Base-by-base conservation (phyloP, 2,797 vertebrate species). In the Acanthurus lineatus region DNA sequence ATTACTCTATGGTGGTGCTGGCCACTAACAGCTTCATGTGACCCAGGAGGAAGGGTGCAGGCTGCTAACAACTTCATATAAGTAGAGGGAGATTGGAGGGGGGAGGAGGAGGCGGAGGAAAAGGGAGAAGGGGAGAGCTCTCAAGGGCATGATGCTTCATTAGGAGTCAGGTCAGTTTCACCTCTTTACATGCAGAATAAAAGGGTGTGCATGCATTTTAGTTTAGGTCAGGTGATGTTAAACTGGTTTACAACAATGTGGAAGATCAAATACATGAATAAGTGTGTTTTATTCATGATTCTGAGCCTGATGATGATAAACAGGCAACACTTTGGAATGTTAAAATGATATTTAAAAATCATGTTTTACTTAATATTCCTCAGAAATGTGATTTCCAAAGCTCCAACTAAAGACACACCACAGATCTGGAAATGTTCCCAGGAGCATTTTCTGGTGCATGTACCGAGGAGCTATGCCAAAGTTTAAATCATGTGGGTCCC, bases 21-120 rank as follows among this genome's bases (percentile, higher is more conserved):
- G 86, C 89, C 74, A 80, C 90, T 94, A 93, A 94, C 93, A 88
- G 91, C 92, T 93, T 90, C 88, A 91, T 92, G 81, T 82, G 84
- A 89, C 90, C 86, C 83, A 79, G 79, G 88, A 93, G 92, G 79
- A 91, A 90, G 86, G 84, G 88, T 83, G 77, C 75, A 75, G 79
- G 79, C 76, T 88, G 88, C 91, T 91, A 89, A 92, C 87, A 90
- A 81, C 90, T 93, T 90, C 51, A 86, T 87, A 80, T 70, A 69
- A 86, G 86, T 67, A 10, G 67, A 70, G 76, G 74, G 79, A 80
- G 83, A 82, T 58, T 61, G 69, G 68, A 67, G 68, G 44, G 6
- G 51, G 44, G 67, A 22, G 65, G 32, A 5, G 42, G 25, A 5
- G 38, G 65, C 0, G 45, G 64, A 22, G 53, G 59, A 25, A 44